Base-by-base conservation (phyloP, 2,888 invertebrate species). In the Mesopsocus fuscifrons region DNA sequence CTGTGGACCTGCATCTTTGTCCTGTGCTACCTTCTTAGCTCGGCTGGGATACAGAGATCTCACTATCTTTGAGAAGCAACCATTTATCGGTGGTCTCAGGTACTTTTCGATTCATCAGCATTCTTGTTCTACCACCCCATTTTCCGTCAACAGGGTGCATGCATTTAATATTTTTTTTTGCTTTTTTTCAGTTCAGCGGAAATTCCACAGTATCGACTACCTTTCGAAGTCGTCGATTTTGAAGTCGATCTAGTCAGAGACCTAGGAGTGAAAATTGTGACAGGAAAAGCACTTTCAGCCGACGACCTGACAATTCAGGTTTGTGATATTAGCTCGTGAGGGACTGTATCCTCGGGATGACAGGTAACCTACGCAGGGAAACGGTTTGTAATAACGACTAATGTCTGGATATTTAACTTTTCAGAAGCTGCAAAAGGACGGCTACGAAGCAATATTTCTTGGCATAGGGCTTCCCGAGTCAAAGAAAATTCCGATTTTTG, bases 151-250 rank as follows among this genome's bases (percentile, higher is more conserved):
- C 11, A 11, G 26, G 26, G 6, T 26, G 26, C 6, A 11, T 26
- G 26, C 6, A 11, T 26, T 26, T 26, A 26, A 26, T 26, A 26
- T 9, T 11, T 6, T 26, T 26, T 6, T 9, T 26, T 6, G 26
- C 11, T 26, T 26, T 13, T 41, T 65, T 63, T 31, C 57, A 94
- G 95, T 57, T 77, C 92, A 0, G 72, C 89, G 0, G 97, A 98
- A 65, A 97, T 97, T 51, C 97, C 97, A 0, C 94, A 97, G 58
- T 98, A 89, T 59, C 83, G 98, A 33, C 68, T 98, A 20, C 97
- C 98, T 0, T 82, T 75, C 54, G 78, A 83, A 48, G 89, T 85
- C 2, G 89, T 98, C 0, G 77, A 87, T 53, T 98, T 85, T 60
- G 98, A 98, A 66, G 74, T 94, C 11, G 71, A 85, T 41, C 67